Evolutionary conservation across 2,888 invertebrate species (phyloP).

Genomic region (Hipparchia sbordonii): DNA sequence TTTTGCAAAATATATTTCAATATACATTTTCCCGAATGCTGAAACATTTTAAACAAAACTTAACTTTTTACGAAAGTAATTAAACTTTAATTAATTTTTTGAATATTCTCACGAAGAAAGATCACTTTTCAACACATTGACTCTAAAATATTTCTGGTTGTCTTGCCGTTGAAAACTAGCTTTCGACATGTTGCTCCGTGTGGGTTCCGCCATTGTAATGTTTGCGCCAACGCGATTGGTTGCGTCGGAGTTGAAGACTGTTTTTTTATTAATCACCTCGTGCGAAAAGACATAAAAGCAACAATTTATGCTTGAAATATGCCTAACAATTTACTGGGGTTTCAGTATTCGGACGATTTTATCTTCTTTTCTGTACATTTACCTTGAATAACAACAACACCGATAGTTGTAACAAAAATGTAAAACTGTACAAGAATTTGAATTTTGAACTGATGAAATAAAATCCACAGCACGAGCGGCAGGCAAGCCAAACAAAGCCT

Average conservation of each 20-base stretch:
- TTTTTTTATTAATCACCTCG: too few relatives aligned
- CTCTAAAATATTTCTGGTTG: too few relatives aligned
- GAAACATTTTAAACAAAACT: not conserved
- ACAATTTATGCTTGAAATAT: not conserved
- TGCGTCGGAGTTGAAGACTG: too few relatives aligned
- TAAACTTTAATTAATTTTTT: not conserved
- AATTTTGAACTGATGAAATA: conserved; percentile 35
- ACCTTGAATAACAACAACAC: not conserved
- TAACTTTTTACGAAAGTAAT: not conserved
- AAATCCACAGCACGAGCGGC: conserved; percentile 72
- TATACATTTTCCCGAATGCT: not conserved
- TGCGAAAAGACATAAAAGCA: not conserved
- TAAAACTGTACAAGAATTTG: not conserved
- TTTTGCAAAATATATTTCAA: not conserved
- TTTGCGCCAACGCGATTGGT: too few relatives aligned
- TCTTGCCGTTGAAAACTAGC: too few relatives aligned
- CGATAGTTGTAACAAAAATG: not conserved
- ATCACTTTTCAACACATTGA: too few relatives aligned
- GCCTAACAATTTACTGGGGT: not conserved
- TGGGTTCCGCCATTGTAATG: too few relatives aligned
- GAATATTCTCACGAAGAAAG: too few relatives aligned
- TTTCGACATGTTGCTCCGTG: too few relatives aligned
- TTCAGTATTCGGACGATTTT: not conserved
- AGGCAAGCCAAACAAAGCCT: conserved; percentile 60
- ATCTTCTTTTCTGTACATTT: conserved; percentile 6